Conservation (phyloP, 1,140 invertebrate genomes). For the Camponotus vicinus region DNA sequence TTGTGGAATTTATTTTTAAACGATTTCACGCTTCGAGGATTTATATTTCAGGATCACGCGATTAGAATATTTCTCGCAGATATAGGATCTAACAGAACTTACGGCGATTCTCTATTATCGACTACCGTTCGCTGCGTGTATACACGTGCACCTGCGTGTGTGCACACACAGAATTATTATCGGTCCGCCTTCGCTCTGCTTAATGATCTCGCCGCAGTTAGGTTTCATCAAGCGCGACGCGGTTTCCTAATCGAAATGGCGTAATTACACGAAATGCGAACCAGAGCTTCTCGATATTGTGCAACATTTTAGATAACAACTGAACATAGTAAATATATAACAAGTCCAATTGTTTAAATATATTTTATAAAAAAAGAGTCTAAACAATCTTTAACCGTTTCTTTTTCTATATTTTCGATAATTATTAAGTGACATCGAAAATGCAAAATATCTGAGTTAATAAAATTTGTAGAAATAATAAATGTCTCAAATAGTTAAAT, state of each 20-base stretch:
- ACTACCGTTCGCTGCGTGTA: neutral
- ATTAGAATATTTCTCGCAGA: neutral
- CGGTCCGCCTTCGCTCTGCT: conserved; percentile 18
- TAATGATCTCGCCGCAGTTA: conserved; percentile 65
- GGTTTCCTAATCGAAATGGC: conserved; percentile 64
- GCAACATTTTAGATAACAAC: conserved; percentile 12
- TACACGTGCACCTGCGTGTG: conserved; percentile 58
- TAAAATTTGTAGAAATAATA: neutral
- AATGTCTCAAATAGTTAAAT: neutral
- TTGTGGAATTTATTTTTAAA: neutral
- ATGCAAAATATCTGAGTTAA: neutral
- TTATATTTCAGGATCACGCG: neutral
- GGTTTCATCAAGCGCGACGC: conserved; percentile 64
- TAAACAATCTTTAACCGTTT: neutral
- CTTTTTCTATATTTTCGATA: neutral
- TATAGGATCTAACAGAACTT: neutral
- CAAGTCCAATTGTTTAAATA: too few relatives aligned
- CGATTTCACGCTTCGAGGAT: neutral
- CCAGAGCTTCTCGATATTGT: neutral
- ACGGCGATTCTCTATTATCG: conserved; percentile 30
- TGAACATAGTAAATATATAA: neutral
- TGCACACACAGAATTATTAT: conserved; percentile 41
- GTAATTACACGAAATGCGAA: conserved; percentile 29
- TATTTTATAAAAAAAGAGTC: neutral
- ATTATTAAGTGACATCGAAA: neutral